Evolutionary conservation across 2,113 vertebrate species (phyloP).

Genomic region (Suncus etruscus): DNA sequence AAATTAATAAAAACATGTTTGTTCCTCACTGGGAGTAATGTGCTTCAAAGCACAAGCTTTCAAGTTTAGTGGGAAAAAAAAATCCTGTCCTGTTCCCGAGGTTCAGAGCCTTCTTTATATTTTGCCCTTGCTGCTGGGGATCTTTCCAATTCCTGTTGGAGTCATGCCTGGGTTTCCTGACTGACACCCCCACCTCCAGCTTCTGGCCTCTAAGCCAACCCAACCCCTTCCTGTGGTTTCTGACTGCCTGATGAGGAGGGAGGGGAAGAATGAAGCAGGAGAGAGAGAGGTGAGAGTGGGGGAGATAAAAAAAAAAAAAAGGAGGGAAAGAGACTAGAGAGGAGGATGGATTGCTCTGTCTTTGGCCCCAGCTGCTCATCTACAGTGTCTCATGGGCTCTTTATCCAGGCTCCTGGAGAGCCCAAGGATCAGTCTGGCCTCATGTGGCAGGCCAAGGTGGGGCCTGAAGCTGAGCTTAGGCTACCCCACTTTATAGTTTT

Average conservation of each 20-base stretch:
- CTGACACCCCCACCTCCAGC: background rate
- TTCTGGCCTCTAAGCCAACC: slow-evolving; percentile 15
- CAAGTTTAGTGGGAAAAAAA: background rate
- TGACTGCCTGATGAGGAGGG: background rate
- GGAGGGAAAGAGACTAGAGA: background rate
- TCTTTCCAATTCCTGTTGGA: slow-evolving; percentile 55
- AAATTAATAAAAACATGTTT: background rate
- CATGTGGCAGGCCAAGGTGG: too few species aligned
- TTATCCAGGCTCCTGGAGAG: background rate
- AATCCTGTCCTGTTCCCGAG: background rate
- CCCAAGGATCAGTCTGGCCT: background rate
- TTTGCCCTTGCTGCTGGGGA: slow-evolving; percentile 15
- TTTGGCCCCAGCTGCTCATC: background rate
- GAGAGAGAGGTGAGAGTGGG: too few species aligned
- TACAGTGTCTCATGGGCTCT: background rate
- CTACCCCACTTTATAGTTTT: background rate
- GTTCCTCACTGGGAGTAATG: background rate
- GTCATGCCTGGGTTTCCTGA: slow-evolving; percentile 56
- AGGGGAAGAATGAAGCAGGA: background rate
- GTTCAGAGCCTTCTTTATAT: slow-evolving; percentile 35
- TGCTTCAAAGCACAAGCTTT: slow-evolving; percentile 48
- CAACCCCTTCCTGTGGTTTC: slow-evolving; percentile 71
- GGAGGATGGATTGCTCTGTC: background rate
- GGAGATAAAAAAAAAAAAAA: too few species aligned
- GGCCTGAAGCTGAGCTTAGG: background rate